Conservation (phyloP, 2,797 vertebrate genomes). For the Leptoclinus maculatus region DNA sequence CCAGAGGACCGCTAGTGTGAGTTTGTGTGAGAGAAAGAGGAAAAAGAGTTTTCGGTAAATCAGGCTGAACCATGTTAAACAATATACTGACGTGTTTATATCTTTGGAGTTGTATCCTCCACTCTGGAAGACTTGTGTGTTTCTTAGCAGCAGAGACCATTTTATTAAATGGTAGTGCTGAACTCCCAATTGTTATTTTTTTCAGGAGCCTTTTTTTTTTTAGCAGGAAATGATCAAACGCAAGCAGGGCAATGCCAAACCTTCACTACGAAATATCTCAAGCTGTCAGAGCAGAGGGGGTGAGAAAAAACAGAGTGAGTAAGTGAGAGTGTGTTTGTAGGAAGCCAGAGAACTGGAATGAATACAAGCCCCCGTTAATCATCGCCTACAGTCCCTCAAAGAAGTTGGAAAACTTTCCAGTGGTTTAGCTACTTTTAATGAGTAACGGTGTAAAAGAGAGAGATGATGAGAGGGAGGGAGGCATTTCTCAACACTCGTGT, state of each 20-base stretch:
- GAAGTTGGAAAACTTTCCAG: conserved; percentile 24
- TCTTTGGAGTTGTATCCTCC: neutral
- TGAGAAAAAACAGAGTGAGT: neutral
- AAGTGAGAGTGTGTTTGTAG: neutral
- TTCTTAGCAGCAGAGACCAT: neutral
- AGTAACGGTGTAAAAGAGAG: conserved; percentile 2
- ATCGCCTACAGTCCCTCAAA: conserved; percentile 16
- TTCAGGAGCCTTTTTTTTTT: conserved; percentile 20
- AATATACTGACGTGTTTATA: neutral
- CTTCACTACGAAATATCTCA: conserved; percentile 9
- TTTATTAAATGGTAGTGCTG: neutral
- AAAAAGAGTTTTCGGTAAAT: neutral
- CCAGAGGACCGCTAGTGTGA: neutral
- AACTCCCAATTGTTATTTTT: neutral
- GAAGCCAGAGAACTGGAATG: neutral
- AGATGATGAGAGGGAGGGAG: neutral
- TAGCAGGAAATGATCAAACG: conserved; percentile 18
- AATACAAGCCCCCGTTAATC: conserved; percentile 35
- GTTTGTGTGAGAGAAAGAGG: neutral
- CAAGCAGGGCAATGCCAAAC: neutral
- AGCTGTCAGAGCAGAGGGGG: conserved; percentile 10
- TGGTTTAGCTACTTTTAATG: conserved; percentile 51
- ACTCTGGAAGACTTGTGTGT: neutral
- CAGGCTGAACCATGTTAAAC: neutral
- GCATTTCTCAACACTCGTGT: neutral